A percentile compares a stretch with the other conserved stretches of the same genome.
These are phyloP conservation scores for Galaxias olidus DNA, from an alignment of 2,797 vertebrate genomes.

Conservation along the genomic window DNA sequence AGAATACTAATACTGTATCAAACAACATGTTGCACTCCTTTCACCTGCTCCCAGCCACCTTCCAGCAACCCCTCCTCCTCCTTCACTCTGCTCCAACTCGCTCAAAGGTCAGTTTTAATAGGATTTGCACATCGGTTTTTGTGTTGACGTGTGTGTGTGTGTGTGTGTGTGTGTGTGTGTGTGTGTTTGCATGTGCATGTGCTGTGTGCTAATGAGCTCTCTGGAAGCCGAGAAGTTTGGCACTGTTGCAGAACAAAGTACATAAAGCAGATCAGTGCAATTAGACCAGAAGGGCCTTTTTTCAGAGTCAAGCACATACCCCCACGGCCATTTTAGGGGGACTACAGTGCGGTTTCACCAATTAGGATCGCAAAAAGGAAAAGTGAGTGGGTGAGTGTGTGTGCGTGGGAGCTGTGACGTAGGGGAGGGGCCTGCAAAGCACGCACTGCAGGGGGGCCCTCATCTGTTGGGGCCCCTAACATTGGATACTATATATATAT, in stretches of 20 bases:
- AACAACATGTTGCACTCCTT: background rate
- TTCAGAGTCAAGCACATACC: conserved; percentile 50
- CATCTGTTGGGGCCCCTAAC: too few relatives aligned
- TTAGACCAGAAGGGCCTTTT: conserved; percentile 40
- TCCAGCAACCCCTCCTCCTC: background rate
- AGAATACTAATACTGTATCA: background rate
- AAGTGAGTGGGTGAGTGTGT: conserved; percentile 11
- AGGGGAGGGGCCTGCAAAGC: too few relatives aligned
- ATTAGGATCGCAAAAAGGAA: too few relatives aligned
- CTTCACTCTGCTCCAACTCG: conserved; percentile 4
- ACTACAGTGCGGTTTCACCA: conserved; percentile 8
- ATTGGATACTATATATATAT: too few relatives aligned
- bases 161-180: conserved; percentile 27
- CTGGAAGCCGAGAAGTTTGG: conserved; percentile 39
- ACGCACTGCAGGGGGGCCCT: too few relatives aligned
- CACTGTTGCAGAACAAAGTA: conserved; percentile 48
- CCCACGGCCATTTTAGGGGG: conserved; percentile 52
- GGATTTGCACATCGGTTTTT: conserved; percentile 32
- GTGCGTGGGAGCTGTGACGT: too few relatives aligned
- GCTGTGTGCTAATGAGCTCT: conserved; percentile 40
- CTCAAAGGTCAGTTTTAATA: conserved; percentile 63
- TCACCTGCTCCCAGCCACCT: background rate
- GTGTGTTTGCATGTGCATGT: conserved; percentile 19
- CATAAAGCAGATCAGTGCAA: conserved; percentile 63
- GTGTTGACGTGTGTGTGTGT: conserved; percentile 11